Evolutionary conservation across 2,888 invertebrate genomes (phyloP).

Genomic region (Trachelus troglodyta): DNA sequence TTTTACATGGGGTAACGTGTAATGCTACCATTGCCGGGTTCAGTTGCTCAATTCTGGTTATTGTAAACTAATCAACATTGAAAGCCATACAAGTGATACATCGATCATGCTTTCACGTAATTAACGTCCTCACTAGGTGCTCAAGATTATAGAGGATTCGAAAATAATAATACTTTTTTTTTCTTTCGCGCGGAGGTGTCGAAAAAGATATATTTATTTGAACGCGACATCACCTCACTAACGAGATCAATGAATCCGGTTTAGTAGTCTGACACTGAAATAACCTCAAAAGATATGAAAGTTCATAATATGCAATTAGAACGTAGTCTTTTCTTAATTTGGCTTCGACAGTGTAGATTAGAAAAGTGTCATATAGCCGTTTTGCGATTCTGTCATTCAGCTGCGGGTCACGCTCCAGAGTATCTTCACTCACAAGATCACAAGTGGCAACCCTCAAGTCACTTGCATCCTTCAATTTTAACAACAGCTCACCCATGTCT

Average conservation of each 20-base stretch:
- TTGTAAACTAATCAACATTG: not conserved
- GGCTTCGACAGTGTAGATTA: not conserved
- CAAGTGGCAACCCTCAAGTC: constrained; percentile 71
- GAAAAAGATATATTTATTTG: too few relatives aligned
- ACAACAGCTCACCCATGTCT: constrained; percentile 64
- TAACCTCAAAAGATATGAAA: not conserved
- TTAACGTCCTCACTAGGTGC: not conserved
- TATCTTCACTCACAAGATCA: constrained; percentile 70
- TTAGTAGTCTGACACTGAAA: not conserved
- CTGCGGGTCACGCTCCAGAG: constrained; percentile 69
- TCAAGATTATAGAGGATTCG: not conserved
- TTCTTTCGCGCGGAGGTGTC: too few relatives aligned
- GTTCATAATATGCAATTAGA: not conserved
- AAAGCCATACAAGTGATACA: not conserved
- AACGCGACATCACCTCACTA: too few relatives aligned
- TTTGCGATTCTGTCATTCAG: constrained; percentile 52
- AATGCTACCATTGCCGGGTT: not conserved
- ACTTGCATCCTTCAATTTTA: constrained; percentile 70
- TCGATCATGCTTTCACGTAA: not conserved
- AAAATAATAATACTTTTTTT: not conserved
- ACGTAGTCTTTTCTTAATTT: not conserved
- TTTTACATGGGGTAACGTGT: not conserved
- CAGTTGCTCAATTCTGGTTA: not conserved
- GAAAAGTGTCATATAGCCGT: constrained; percentile 31
- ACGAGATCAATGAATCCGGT: not conserved